phyloP scores from a whole-genome alignment of 2,888 invertebrate genomes.

The Drosophila merina region DNA sequence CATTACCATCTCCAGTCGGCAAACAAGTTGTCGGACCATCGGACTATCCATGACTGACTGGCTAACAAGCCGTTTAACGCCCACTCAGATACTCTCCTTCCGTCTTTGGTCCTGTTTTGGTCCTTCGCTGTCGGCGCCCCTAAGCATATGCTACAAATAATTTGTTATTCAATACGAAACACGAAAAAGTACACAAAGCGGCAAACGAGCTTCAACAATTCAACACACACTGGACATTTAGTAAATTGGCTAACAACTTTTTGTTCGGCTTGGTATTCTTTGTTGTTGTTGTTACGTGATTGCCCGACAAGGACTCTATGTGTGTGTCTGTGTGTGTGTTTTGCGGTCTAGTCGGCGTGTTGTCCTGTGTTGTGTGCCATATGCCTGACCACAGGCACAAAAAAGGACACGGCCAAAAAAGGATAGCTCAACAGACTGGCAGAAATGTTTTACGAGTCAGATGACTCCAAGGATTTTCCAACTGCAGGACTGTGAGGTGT shows the following conservation, averaged over 20 bases:
- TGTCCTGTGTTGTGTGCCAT: conserved; percentile 49
- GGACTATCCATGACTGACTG: conserved; percentile 31
- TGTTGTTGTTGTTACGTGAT: conserved; percentile 35
- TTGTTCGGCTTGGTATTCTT: conserved; percentile 49
- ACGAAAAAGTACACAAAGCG: conserved; percentile 70
- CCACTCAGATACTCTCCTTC: conserved; percentile 18
- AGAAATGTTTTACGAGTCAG: conserved; percentile 18
- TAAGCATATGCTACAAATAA: conserved; percentile 72
- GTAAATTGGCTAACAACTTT: conserved; percentile 76
- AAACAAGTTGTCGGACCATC: conserved; percentile 32
- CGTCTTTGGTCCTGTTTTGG: conserved; percentile 28
- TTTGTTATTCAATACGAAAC: conserved; percentile 77
- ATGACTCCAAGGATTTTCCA: conserved; percentile 18
- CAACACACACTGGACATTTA: conserved; percentile 61
- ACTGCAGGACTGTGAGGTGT: conserved; percentile 9
- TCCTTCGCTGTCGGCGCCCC: conserved; percentile 34
- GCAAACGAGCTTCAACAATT: conserved; percentile 62
- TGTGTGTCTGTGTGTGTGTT: conserved; percentile 9
- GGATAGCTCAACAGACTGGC: background rate
- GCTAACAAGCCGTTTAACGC: conserved; percentile 40
- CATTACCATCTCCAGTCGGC: conserved; percentile 15
- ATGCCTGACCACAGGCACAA: conserved; percentile 58
- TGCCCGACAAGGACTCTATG: conserved; percentile 37
- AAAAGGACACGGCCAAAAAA: conserved; percentile 17
- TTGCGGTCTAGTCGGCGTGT: conserved; percentile 15